Percentiles rank a stretch among this genome's conserved stretches.
Evolutionary conservation across 2,113 vertebrate species (phyloP).

Genomic region (Monopterus albus): DNA sequence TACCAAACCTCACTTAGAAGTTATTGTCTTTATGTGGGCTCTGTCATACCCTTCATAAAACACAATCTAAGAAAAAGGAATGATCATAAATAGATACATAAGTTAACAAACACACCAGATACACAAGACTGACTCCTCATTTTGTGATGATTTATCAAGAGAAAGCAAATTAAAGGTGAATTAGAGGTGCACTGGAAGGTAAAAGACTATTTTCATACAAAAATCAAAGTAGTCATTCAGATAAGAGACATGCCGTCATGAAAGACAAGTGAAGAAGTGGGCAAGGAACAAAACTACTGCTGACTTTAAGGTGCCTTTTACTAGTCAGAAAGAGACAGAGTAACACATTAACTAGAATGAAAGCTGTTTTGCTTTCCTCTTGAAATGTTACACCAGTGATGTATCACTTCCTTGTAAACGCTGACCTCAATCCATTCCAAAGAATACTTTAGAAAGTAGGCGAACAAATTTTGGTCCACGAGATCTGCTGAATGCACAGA

Average conservation of each 20-base stretch:
- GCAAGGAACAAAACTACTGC: constrained; percentile 11
- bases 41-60: not conserved
- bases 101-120: not conserved
- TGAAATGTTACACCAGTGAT: constrained; percentile 53
- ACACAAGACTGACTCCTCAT: not conserved
- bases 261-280: not conserved
- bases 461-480: constrained; percentile 48
- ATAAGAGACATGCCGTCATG: not conserved
- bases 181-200: too few species aligned
- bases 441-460: constrained; percentile 40
- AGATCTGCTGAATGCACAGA: constrained; percentile 58
- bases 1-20: not conserved
- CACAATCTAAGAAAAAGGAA: not conserved
- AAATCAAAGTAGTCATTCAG: not conserved
- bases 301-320: constrained; percentile 43
- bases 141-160: not conserved
- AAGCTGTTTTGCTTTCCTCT: constrained; percentile 38
- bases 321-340: constrained; percentile 18
- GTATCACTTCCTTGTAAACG: constrained; percentile 50
- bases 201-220: too few species aligned
- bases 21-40: not conserved
- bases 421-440: constrained; percentile 43
- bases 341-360: constrained; percentile 46
- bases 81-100: not conserved
- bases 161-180: not conserved